Percentiles rank a stretch among this genome's conserved stretches.
phyloP scores from a whole-genome alignment of 2,888 invertebrate species.

The Drosophila neonasuta region DNA sequence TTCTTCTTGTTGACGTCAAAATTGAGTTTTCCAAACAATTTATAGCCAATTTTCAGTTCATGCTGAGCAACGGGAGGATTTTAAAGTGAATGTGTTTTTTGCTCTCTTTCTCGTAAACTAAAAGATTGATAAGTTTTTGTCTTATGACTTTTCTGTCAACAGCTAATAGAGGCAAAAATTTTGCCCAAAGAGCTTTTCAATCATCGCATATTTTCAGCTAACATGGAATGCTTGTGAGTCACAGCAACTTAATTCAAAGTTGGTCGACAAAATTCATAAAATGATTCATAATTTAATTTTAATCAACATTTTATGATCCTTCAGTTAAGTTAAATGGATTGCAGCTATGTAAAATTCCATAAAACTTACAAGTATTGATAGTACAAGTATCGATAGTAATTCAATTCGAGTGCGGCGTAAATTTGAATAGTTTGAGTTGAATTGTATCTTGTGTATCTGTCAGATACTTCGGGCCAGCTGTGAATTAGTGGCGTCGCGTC shows the following conservation, averaged over 20 bases:
- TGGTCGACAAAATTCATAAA: background rate
- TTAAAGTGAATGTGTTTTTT: background rate
- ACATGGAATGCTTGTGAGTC: conserved; percentile 11
- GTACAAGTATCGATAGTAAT: background rate
- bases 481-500: conserved; percentile 60
- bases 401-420: conserved; percentile 41
- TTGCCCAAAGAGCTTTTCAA: background rate
- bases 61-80: background rate
- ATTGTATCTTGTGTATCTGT: conserved; percentile 39
- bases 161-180: background rate
- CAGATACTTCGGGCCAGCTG: conserved; percentile 68
- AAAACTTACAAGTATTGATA: background rate
- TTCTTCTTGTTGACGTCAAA: conserved; percentile 5
- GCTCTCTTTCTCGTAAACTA: background rate
- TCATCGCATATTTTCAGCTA: background rate
- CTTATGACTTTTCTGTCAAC: background rate
- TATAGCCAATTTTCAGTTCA: conserved; percentile 12
- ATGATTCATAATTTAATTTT: conserved; percentile 22
- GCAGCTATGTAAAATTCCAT: background rate
- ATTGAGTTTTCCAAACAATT: conserved; percentile 29
- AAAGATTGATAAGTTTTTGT: background rate
- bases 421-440: conserved; percentile 10
- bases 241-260: background rate
- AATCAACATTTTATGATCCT: background rate
- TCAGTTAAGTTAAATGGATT: background rate